phyloP scores from a whole-genome alignment of 64 coral and sea anemone genomes.

The Acropora tenuis region DNA sequence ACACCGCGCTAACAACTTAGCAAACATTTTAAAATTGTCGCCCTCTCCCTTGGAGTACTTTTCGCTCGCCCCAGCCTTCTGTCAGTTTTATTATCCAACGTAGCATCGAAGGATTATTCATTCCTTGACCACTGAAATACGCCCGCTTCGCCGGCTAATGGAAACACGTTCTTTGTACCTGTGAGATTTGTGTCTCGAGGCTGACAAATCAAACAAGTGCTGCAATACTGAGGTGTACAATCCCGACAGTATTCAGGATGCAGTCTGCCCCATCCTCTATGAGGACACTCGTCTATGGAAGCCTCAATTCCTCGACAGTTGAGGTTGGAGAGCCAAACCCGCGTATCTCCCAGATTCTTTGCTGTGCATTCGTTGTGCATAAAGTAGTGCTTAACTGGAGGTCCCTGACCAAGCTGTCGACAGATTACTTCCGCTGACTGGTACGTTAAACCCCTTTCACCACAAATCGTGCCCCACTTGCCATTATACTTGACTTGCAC shows the following conservation, averaged over 20 bases:
- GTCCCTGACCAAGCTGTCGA: slow-evolving; percentile 19
- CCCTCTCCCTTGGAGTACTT: too few species aligned
- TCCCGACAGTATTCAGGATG: background rate
- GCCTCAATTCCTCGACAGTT: slow-evolving; percentile 27
- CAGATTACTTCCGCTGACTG: slow-evolving; percentile 28
- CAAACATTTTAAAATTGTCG: too few species aligned
- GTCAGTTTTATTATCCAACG: too few species aligned
- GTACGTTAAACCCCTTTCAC: background rate
- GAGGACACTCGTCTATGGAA: slow-evolving; percentile 32
- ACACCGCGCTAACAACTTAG: too few species aligned
- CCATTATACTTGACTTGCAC: slow-evolving; percentile 45
- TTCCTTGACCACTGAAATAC: too few species aligned
- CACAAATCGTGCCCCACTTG: slow-evolving; percentile 36
- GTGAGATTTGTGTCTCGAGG: background rate
- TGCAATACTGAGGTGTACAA: slow-evolving; percentile 17
- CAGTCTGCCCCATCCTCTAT: slow-evolving; percentile 30
- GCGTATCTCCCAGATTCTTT: background rate
- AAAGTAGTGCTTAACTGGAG: slow-evolving; percentile 8
- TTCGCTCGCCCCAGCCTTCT: too few species aligned
- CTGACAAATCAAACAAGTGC: slow-evolving; percentile 39
- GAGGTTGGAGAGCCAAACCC: slow-evolving; percentile 13
- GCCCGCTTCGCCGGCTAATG: too few species aligned
- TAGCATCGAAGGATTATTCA: too few species aligned
- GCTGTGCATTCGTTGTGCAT: slow-evolving; percentile 9
- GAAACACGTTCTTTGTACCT: slow-evolving; percentile 11